Evolutionary conservation across 2,888 invertebrate genomes (phyloP).

Genomic region (Argyresthia albistria): DNA sequence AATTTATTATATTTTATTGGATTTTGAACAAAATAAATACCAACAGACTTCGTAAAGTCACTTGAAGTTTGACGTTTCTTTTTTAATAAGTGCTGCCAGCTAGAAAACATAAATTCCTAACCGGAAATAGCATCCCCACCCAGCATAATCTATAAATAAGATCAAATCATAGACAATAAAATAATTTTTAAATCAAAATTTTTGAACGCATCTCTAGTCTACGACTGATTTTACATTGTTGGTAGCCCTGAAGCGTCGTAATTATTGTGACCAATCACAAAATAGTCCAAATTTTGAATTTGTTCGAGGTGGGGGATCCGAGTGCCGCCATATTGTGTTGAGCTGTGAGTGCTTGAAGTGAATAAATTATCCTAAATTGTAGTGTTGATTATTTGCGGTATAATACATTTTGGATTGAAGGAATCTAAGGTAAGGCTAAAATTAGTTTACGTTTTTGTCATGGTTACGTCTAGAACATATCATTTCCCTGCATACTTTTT

Average conservation of each 20-base stretch:
- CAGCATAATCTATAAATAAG: too few species aligned
- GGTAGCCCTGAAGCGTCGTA: slow-evolving; percentile 54
- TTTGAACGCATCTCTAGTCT: slow-evolving; percentile 2
- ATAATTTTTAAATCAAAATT: neutral
- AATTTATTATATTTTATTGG: too few species aligned
- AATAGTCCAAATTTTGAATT: slow-evolving; percentile 56
- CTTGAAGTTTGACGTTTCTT: too few species aligned
- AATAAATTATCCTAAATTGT: slow-evolving; percentile 35
- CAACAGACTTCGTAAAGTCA: too few species aligned
- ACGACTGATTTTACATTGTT: slow-evolving; percentile 18
- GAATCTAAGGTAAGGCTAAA: slow-evolving; percentile 46
- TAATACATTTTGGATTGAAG: slow-evolving; percentile 53
- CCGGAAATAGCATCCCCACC: too few species aligned
- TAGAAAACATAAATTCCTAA: too few species aligned
- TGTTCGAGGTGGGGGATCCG: slow-evolving; percentile 63
- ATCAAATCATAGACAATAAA: neutral
- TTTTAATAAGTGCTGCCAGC: too few species aligned
- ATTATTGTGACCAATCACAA: slow-evolving; percentile 42
- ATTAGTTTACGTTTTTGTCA: slow-evolving; percentile 53
- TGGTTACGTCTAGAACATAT: slow-evolving; percentile 17
- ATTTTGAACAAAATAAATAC: too few species aligned
- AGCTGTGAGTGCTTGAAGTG: slow-evolving; percentile 65
- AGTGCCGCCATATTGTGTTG: slow-evolving; percentile 69
- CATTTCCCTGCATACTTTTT: slow-evolving; percentile 13
- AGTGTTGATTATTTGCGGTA: slow-evolving; percentile 54